phyloP scores from a whole-genome alignment of 2,113 vertebrate genomes.

The Syngnathus floridae region DNA sequence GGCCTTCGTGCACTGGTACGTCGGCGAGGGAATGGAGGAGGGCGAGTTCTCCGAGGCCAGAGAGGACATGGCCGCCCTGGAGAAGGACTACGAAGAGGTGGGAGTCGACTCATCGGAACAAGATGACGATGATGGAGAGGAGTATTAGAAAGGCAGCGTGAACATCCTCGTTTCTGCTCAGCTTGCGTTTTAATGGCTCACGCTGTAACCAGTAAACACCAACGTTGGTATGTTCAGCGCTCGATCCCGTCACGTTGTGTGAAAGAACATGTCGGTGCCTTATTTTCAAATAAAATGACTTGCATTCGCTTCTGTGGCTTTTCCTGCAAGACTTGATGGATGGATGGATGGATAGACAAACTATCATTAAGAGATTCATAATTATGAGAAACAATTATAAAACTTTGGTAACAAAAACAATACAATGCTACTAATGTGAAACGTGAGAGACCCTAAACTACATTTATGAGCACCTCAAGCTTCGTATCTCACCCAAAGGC shows the following conservation, averaged over 20 bases:
- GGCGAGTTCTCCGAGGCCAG: slow-evolving; percentile 82
- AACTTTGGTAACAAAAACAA: too few relatives aligned
- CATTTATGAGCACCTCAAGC: not conserved
- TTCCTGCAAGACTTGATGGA: not conserved
- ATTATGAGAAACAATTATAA: not conserved
- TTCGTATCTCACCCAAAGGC: too few relatives aligned
- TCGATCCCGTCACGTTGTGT: slow-evolving; percentile 20
- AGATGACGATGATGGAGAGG: slow-evolving; percentile 50
- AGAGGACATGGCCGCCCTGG: slow-evolving; percentile 82
- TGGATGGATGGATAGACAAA: too few relatives aligned
- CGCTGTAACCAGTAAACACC: slow-evolving; percentile 18
- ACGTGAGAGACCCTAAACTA: not conserved
- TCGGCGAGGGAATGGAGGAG: slow-evolving; percentile 81
- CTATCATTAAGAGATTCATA: too few relatives aligned
- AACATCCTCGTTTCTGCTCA: not conserved
- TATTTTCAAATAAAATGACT: slow-evolving; percentile 54
- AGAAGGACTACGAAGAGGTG: slow-evolving; percentile 86
- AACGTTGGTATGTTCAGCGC: slow-evolving; percentile 5
- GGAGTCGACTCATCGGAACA: slow-evolving; percentile 61
- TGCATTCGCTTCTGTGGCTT: slow-evolving; percentile 1
- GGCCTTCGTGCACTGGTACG: slow-evolving; percentile 81
- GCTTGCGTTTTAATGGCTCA: slow-evolving; percentile 7
- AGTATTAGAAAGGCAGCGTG: slow-evolving; percentile 37
- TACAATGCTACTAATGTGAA: too few relatives aligned
- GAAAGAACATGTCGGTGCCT: slow-evolving; percentile 20